Evolutionary conservation across 2,888 invertebrate genomes (phyloP), one percentile per base, ranked within the genome.

Genomic region (Saturnia pavonia): DNA sequence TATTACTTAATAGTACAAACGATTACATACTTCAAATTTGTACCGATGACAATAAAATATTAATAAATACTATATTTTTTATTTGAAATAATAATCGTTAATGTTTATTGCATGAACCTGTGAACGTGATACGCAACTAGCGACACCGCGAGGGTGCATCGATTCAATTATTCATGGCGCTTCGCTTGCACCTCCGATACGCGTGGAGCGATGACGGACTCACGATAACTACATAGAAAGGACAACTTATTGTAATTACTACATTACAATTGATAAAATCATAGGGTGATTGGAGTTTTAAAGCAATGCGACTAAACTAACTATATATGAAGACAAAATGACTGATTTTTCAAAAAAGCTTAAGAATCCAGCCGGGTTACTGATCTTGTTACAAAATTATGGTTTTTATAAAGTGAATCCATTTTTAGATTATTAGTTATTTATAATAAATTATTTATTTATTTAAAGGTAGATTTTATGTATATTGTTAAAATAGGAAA

Each of bases 111-210:
- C 34, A 63, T 63, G 48, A 27, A 19, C 51, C 16, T 22, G 27
- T 51, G 40, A 51, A 45, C 60, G 43, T 43, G 60, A 57, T 57
- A 40, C 42, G 27, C 14, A 27, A 27, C 57, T 25, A n/a, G 11
- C 22, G 19, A 11, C 22, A 22, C 54, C 22, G 9, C 22, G 54
- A 14, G 57, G 14, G 14, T 25, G 57, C 57, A 27, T 60, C 57
- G 6, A 6, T 60, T 60, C 57, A 25, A 86, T 85, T 85, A 87
- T 87, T 87, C 85, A 87, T 84, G 83, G n/a, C n/a, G n/a, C n/a
- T n/a, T n/a, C 79, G 82, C 81, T 86, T 81, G 80, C 85, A 81
- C 82, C 82, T 84, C 77, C 74, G 76, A 74, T 72, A 74, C 75
- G 75, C 72, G 73, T 68, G 19, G 63, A 72, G 72, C 76, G 83